Percentiles rank a stretch among this genome's conserved stretches.
These are phyloP conservation scores for Procambarus clarkii DNA, from an alignment of 1,140 invertebrate species.

Conservation along the genomic window DNA sequence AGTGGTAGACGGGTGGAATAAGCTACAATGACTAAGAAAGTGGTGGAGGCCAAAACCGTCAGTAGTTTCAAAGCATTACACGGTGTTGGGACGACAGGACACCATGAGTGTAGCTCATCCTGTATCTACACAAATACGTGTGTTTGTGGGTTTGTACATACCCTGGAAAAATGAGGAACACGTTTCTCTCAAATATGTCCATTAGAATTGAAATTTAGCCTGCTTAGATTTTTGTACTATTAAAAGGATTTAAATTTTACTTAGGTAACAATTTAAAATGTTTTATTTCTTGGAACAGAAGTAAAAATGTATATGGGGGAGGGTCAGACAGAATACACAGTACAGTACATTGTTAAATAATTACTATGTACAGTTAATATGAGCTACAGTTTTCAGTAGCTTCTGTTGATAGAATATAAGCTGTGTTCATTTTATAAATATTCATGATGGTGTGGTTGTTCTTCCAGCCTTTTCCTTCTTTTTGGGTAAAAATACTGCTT, in stretches of 20 bases:
- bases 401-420: constrained; percentile 4
- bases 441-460: neutral
- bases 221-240: constrained; percentile 34
- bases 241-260: neutral
- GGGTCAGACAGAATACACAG: too few relatives aligned
- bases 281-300: neutral
- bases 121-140: too few relatives aligned
- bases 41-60: too few relatives aligned
- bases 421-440: constrained; percentile 5
- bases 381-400: constrained; percentile 32
- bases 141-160: too few relatives aligned
- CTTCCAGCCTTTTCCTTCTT: neutral
- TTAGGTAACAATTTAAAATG: neutral
- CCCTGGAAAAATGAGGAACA: neutral
- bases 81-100: too few relatives aligned
- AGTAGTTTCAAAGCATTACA: too few relatives aligned
- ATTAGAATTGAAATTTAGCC: constrained; percentile 36
- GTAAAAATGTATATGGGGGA: neutral
- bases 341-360: neutral
- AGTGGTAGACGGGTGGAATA: too few relatives aligned
- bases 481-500: neutral
- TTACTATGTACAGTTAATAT: neutral
- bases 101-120: too few relatives aligned
- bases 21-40: too few relatives aligned
- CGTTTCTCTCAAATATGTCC: constrained; percentile 16